A percentile compares a stretch with the other conserved stretches of the same genome.
Conservation (phyloP, 2,888 invertebrate species). For the Cerastis rubricosa region DNA sequence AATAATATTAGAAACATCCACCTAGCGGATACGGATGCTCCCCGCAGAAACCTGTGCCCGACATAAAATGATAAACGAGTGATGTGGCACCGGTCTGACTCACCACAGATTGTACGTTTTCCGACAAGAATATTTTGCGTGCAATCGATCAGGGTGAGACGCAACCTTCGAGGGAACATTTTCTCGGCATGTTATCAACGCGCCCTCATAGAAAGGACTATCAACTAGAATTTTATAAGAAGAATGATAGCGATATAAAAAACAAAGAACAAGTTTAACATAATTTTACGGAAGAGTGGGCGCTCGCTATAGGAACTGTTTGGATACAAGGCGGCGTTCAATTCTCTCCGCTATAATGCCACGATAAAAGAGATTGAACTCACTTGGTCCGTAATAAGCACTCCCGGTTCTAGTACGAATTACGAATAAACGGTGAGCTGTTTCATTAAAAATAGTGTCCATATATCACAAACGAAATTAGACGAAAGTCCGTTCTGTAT, state of each 20-base stretch:
- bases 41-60: constrained; percentile 49
- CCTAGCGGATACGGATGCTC: constrained; percentile 43
- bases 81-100: constrained; percentile 52
- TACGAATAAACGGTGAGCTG: constrained; percentile 74
- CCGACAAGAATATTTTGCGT: constrained; percentile 55
- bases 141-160: constrained; percentile 55
- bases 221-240: constrained; percentile 74
- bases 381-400: constrained; percentile 86
- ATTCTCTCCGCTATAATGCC: constrained; percentile 85
- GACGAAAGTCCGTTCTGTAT: constrained; percentile 32
- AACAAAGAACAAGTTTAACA: constrained; percentile 84
- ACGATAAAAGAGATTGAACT: constrained; percentile 89
- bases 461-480: constrained; percentile 66
- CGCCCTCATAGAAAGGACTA: constrained; percentile 68
- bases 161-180: constrained; percentile 40
- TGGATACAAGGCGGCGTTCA: constrained; percentile 81
- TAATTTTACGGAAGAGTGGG: constrained; percentile 87
- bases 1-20: constrained; percentile 56
- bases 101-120: constrained; percentile 52
- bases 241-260: constrained; percentile 79
- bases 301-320: constrained; percentile 79
- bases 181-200: constrained; percentile 63
- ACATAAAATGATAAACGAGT: constrained; percentile 61
- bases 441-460: constrained; percentile 74
- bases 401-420: constrained; percentile 75